Base-by-base conservation (phyloP, 1,140 invertebrate species). In the Homarus americanus region DNA sequence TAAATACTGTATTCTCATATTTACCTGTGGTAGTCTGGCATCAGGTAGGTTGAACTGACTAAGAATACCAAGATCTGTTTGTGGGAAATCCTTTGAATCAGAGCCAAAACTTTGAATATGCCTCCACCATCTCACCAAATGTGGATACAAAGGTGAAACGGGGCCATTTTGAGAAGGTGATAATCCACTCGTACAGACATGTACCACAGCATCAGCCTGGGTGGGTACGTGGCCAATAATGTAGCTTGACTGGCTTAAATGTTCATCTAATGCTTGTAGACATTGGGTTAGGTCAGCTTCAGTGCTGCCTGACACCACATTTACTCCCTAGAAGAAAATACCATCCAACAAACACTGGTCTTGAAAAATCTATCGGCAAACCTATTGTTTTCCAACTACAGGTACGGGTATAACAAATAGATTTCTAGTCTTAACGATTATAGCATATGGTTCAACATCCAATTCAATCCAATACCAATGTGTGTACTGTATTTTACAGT, bases 151-250 rank as follows among this genome's bases (percentile, higher is more conserved):
- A 17, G 44, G 28, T 17, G n/a, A 24, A 73, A 36, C n/a, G 24
- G 34, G 44, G 40, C 66, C 41, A 83, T 72, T 75, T 15, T 24
- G 7, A 38, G 69, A n/a, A 20, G 44, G 28, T 28, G 72, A 20
- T 38, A 34, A 28, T 20, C 36, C 2, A 15, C 53, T 41, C 40
- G 63, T n/a, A 17, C 53, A 24, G 15, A 44, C 40, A 72, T 83
- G 78, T 5, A 79, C 91, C 69, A 87, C 72, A 17, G 58, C 32
- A 66, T 92, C 91, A 10, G 87, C 86, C 44, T 86, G 85, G 12
- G 86, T 87, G 41, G 91, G 91, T n/a, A 34, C 28, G 66, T 92
- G 66, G 34, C 91, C 91, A 69, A 63, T 40, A 40, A 92, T 72
- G 66, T 92, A 92, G 38, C 86, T 84, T 79, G 40, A 87, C 24